These are phyloP conservation scores for Neoniphon sammara DNA, from an alignment of 2,797 vertebrate genomes.

Conservation along the genomic window DNA sequence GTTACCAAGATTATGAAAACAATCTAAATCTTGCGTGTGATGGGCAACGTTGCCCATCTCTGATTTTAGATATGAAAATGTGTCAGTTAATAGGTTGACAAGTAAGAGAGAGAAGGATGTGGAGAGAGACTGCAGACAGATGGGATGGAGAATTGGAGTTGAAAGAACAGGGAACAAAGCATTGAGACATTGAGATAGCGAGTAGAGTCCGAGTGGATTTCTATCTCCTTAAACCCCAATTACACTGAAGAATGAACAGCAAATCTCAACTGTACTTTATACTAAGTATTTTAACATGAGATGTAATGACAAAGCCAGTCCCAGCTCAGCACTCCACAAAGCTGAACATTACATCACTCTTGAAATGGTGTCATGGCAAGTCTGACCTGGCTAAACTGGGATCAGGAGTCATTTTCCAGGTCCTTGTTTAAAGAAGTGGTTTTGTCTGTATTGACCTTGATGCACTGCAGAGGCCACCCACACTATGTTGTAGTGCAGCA, in stretches of 20 bases:
- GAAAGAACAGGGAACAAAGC: background rate
- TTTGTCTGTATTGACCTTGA: constrained; percentile 55
- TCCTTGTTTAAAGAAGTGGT: constrained; percentile 27
- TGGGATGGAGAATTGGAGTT: too few relatives aligned
- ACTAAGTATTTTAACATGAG: background rate
- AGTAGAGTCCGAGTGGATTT: constrained; percentile 3
- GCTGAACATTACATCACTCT: constrained; percentile 27
- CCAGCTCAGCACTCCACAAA: constrained; percentile 36
- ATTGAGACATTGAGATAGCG: background rate
- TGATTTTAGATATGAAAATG: too few relatives aligned
- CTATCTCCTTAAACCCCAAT: background rate
- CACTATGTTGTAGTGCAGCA: constrained; percentile 21
- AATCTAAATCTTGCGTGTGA: too few relatives aligned
- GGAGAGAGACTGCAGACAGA: too few relatives aligned
- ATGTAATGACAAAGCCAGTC: constrained; percentile 24
- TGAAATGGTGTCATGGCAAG: constrained; percentile 28
- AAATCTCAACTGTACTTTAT: constrained; percentile 28
- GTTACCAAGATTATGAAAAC: too few relatives aligned
- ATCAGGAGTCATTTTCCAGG: constrained; percentile 54
- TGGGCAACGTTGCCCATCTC: too few relatives aligned
- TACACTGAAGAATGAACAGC: constrained; percentile 9
- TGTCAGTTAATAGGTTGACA: too few relatives aligned
- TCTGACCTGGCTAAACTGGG: constrained; percentile 50
- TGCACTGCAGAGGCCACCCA: constrained; percentile 60
- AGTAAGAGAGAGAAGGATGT: too few relatives aligned